Conservation (phyloP, 1,140 invertebrate genomes). For the Drosophila repletoides region DNA sequence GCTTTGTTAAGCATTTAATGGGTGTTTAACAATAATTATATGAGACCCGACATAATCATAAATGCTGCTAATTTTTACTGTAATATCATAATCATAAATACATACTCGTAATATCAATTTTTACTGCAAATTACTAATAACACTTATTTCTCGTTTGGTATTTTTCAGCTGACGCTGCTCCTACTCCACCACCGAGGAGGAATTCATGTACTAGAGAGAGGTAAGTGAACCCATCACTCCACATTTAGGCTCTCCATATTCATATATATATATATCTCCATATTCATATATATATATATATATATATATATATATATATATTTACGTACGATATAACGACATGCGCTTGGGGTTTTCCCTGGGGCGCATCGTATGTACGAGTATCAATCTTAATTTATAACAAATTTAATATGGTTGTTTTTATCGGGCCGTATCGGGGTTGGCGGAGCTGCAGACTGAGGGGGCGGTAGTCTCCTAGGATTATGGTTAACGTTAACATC, state of each 20-base stretch:
- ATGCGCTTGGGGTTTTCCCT: constrained; percentile 15
- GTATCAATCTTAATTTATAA: constrained; percentile 79
- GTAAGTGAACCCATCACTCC: constrained; percentile 31
- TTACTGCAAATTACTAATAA: constrained; percentile 35
- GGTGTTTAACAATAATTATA: too few relatives aligned
- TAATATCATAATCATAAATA: background rate
- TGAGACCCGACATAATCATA: background rate
- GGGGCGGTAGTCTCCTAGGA: constrained; percentile 46
- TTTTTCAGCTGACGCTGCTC: constrained; percentile 18
- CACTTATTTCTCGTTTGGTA: constrained; percentile 1
- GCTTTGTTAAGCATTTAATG: background rate
- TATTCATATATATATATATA: too few relatives aligned
- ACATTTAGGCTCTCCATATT: background rate
- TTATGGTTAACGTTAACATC: constrained; percentile 8
- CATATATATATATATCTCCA: too few relatives aligned
- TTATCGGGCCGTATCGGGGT: too few relatives aligned
- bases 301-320: too few relatives aligned
- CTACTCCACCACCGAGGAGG: background rate
- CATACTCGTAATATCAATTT: constrained; percentile 19
- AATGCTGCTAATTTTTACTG: constrained; percentile 11
- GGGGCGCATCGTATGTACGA: constrained; percentile 55
- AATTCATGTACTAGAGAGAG: constrained; percentile 20
- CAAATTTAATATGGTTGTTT: constrained; percentile 65
- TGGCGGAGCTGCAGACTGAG: background rate
- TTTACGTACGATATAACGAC: too few relatives aligned